phyloP scores from a whole-genome alignment of 2,797 vertebrate species.

The Champsocephalus gunnari region DNA sequence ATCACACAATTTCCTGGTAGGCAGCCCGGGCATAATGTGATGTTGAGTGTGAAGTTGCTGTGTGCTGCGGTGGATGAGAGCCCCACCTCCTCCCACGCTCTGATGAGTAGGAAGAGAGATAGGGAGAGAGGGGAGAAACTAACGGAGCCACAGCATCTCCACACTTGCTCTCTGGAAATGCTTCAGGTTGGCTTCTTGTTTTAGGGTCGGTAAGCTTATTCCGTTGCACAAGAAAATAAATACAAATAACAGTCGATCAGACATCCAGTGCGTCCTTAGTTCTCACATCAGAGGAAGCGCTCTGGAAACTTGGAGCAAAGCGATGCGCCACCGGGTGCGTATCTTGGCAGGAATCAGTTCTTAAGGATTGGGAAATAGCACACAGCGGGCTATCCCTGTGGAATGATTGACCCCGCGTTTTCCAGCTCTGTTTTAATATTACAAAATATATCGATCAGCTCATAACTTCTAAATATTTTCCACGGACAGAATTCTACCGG shows the following conservation, averaged over 20 bases:
- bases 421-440: slow-evolving; percentile 33
- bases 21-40: slow-evolving; percentile 70
- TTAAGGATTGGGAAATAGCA: slow-evolving; percentile 66
- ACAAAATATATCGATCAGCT: slow-evolving; percentile 14
- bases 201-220: slow-evolving; percentile 18
- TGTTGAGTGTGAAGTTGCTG: slow-evolving; percentile 82
- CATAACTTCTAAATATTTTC: slow-evolving; percentile 37
- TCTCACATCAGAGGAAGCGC: slow-evolving; percentile 35
- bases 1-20: slow-evolving; percentile 67
- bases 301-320: slow-evolving; percentile 75
- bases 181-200: slow-evolving; percentile 72
- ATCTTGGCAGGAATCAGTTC: slow-evolving; percentile 68
- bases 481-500: slow-evolving; percentile 37
- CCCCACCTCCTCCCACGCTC: slow-evolving; percentile 83
- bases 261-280: slow-evolving; percentile 36
- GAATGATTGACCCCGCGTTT: slow-evolving; percentile 44
- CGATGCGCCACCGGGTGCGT: slow-evolving; percentile 66
- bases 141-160: slow-evolving; percentile 75
- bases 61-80: slow-evolving; percentile 78
- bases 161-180: slow-evolving; percentile 83
- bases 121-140: slow-evolving; percentile 70
- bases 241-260: not conserved
- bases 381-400: slow-evolving; percentile 41
- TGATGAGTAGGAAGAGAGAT: slow-evolving; percentile 73
- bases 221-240: slow-evolving; percentile 6